phyloP scores from a whole-genome alignment of 2,113 vertebrate species.

The Haemorhous mexicanus region DNA sequence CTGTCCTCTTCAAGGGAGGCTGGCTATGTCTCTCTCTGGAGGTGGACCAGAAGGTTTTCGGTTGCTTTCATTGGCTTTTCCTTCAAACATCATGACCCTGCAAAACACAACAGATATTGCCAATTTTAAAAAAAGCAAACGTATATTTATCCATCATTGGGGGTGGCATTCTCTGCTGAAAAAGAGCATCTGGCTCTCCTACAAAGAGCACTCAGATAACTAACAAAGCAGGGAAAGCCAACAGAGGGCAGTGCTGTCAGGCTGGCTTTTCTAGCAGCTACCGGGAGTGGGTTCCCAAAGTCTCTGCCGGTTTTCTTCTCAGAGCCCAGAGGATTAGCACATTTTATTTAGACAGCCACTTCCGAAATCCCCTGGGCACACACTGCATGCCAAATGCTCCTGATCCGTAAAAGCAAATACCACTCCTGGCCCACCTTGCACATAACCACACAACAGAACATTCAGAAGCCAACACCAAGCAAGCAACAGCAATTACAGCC shows the following conservation, averaged over 20 bases:
- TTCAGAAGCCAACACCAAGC: neutral
- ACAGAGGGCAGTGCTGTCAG: conserved; percentile 46
- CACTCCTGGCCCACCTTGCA: neutral
- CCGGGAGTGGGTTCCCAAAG: neutral
- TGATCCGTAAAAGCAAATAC: neutral
- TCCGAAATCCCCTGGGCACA: neutral
- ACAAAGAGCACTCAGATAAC: neutral
- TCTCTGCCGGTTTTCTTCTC: neutral
- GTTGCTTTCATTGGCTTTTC: conserved; percentile 84
- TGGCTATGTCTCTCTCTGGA: conserved; percentile 93
- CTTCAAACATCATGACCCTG: conserved; percentile 97
- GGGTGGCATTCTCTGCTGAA: neutral
- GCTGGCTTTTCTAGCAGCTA: neutral
- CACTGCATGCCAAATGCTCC: neutral
- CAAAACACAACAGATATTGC: neutral
- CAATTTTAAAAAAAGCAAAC: neutral
- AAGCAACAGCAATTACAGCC: neutral
- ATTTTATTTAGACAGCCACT: conserved; percentile 14
- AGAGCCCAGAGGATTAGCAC: neutral
- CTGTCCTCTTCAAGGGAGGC: conserved; percentile 83
- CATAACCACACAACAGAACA: neutral
- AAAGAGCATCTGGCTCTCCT: neutral
- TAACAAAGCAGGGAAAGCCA: neutral
- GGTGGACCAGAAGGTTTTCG: conserved; percentile 85
- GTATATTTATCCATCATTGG: neutral